These are phyloP conservation scores for Intellagama lesueurii DNA, from an alignment of 2,797 vertebrate genomes.

Conservation along the genomic window DNA sequence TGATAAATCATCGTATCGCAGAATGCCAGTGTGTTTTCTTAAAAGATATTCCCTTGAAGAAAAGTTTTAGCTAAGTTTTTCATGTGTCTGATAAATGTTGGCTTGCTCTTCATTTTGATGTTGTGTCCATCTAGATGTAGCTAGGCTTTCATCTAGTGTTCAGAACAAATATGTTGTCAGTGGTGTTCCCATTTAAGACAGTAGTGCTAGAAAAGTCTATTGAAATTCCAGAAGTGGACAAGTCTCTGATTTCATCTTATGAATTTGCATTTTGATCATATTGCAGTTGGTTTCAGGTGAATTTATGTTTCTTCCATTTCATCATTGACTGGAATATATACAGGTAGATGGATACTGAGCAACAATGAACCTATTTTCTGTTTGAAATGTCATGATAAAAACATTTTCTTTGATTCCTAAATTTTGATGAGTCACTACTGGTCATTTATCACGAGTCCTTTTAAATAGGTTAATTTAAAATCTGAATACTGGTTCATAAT, in stretches of 20 bases:
- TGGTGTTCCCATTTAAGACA: neutral
- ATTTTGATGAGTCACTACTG: neutral
- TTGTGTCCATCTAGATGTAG: neutral
- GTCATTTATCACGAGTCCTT: neutral
- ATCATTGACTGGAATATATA: neutral
- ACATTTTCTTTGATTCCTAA: neutral
- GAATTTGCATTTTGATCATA: neutral
- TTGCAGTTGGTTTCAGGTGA: neutral
- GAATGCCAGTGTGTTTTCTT: neutral
- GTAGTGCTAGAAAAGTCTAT: neutral
- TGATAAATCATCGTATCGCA: neutral
- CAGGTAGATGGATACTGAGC: neutral
- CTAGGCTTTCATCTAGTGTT: neutral
- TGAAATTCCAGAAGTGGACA: neutral
- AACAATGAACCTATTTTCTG: neutral
- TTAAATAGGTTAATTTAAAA: conserved; percentile 9
- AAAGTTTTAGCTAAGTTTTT: neutral
- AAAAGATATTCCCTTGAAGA: neutral
- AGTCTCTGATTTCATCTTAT: neutral
- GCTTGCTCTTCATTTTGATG: neutral
- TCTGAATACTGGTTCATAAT: neutral
- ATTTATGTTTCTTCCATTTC: neutral
- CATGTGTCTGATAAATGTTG: neutral
- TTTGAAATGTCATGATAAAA: neutral
- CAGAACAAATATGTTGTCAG: neutral